These are phyloP conservation scores for Platanista minor DNA, from an alignment of 2,113 vertebrate species.

Conservation along the genomic window DNA sequence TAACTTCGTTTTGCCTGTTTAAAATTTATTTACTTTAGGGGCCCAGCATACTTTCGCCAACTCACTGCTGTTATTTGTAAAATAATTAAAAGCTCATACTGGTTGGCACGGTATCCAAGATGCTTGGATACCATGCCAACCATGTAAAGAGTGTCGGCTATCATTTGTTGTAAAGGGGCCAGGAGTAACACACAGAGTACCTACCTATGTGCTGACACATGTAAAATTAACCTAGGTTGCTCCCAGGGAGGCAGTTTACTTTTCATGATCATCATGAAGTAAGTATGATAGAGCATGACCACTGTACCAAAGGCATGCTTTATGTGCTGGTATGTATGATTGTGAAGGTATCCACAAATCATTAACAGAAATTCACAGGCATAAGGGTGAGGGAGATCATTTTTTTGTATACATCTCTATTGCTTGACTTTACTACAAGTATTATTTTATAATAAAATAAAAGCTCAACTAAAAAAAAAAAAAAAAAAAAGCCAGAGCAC, in stretches of 20 bases:
- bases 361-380: not conserved
- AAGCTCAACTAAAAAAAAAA: not conserved
- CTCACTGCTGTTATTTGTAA: not conserved
- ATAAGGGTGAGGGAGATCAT: not conserved
- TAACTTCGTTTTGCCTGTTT: not conserved
- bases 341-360: not conserved
- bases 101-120: not conserved
- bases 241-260: not conserved
- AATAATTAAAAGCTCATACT: not conserved
- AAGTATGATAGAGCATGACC: not conserved
- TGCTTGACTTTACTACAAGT: not conserved
- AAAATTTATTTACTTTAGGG: not conserved
- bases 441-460: not conserved
- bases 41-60: not conserved
- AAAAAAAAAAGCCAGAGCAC: not conserved
- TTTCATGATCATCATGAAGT: not conserved
- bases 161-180: not conserved
- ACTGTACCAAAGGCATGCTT: not conserved
- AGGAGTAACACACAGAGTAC: not conserved
- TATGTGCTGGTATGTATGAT: too few species aligned
- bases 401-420: not conserved
- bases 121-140: not conserved
- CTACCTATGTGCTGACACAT: not conserved
- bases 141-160: not conserved
- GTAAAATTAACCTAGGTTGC: not conserved